Evolutionary conservation across 2,113 vertebrate genomes (phyloP), one percentile per base, ranked within the genome.

Genomic region (Meriones unguiculatus): DNA sequence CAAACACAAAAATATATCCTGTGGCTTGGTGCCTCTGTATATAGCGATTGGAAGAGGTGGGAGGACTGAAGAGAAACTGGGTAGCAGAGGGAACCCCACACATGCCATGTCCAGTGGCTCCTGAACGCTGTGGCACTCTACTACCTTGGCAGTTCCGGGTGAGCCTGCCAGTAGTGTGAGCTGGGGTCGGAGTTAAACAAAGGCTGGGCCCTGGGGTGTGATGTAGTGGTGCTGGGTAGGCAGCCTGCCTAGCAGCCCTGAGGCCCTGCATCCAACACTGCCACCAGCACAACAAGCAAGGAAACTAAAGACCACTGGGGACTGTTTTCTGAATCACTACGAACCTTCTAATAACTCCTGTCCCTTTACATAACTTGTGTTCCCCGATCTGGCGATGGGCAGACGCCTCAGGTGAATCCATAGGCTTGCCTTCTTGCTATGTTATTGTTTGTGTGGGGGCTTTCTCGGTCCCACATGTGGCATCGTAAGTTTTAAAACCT

Each of bases 1-100:
- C 76, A 59, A 13, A 12, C 77, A 75, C 64, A 91, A 78, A 84
- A 95, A 46, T 87, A 12, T 12, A 13, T 85, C 50, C 73, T 92
- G n/a, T 20, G 70, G n/a, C 62, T 35, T 59, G 2, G 62, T 65
- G 24, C 41, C 38, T 38, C 1, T 5, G 17, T n/a, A 22, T 1
- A 1, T 4, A 2, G 28, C 5, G 38, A 41, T 59, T 11, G 7
- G 52, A 59, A 50, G 65, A 69, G 17, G n/a, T 30, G 4, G 64
- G 54, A 54, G 38, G 11, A 25, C 54, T 28, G 41, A 30, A 67
- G 94, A 70, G 81, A 64, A 85, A 7, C 0, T 4, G 15, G 30
- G 15, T 30, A 86, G 30, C 35, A 67, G 78, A 77, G 15, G 87
- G 22, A 46, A 81, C 65, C 35, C 72, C 77, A 52, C 35, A 14